These are phyloP conservation scores for Amia ocellicauda DNA, from an alignment of 2,113 vertebrate species.

Conservation along the genomic window DNA sequence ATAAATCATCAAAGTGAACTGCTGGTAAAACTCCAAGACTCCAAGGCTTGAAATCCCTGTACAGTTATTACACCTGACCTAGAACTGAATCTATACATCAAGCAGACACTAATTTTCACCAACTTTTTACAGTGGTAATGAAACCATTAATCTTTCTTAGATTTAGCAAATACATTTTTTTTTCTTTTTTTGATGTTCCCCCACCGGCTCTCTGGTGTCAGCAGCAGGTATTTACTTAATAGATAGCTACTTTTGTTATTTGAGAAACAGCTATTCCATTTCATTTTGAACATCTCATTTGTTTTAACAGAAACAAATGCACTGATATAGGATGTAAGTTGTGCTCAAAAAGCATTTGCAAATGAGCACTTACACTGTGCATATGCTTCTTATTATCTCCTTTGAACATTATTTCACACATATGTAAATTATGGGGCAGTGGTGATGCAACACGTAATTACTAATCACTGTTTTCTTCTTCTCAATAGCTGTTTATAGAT, in stretches of 20 bases:
- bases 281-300: neutral
- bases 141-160: no score
- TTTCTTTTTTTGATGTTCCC: no score
- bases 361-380: neutral
- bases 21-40: neutral
- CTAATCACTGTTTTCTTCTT: neutral
- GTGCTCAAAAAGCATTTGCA: no score
- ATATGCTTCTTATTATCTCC: conserved; percentile 6
- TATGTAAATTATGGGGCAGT: neutral
- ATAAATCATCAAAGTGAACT: neutral
- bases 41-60: neutral
- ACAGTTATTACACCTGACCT: no score
- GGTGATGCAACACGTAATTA: neutral
- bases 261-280: neutral
- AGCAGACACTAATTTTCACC: no score
- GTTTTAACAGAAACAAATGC: neutral
- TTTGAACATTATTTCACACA: conserved; percentile 1
- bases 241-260: neutral
- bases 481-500: conserved; percentile 10
- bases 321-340: neutral
- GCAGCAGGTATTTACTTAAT: neutral
- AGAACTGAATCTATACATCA: no score
- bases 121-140: no score
- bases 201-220: neutral
- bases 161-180: no score